Base-by-base conservation (phyloP, 1,140 invertebrate genomes). In the Aphidius ervi region DNA sequence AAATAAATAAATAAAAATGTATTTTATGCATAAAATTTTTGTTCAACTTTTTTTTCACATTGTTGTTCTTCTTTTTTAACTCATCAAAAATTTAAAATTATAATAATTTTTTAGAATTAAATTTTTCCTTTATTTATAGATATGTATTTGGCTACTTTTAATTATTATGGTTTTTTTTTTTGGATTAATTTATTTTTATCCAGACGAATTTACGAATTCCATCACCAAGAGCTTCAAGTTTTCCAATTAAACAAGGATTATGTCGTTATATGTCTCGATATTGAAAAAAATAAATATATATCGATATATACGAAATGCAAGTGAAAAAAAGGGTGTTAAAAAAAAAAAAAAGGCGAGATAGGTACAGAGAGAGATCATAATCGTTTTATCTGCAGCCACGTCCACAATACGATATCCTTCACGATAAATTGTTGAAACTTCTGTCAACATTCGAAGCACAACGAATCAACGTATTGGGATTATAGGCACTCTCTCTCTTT, bases 231-330 rank as follows among this genome's bases (percentile, higher is more conserved):
- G 47, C 56, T 69, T 16, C 16, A 77, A 77, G 74, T 77, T 77
- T 77, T 77, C 75, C 75, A 77, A 77, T 77, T 77, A 77, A 77
- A 77, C 68, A 67, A 70, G 75, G 75, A 77, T 77, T 77, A 77
- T 76, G 70, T 75, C 74, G 74, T 74, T 75, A 75, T 76, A 75
- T 76, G 74, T 76, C 73, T 73, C 70, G 69, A 70, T 75, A 78
- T 76, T 76, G 74, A 78, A 78, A 76, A 31, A 31, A 31, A 31
- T 31, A 77, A 76, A 77, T 68, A 75, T 74, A 56, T 39, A 58
- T 60, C 74, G 74, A 78, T 70, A 65, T 63, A 53, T 60, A 55
- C 48, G 43, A 56, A 56, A 63, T 59, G 63, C 61, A 57, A 55
- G 40, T 40, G 5, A 45, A n/a, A 53, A 16, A 42, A 37, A 23